Conservation (phyloP, 2,888 invertebrate genomes). For the Aelia acuminata region DNA sequence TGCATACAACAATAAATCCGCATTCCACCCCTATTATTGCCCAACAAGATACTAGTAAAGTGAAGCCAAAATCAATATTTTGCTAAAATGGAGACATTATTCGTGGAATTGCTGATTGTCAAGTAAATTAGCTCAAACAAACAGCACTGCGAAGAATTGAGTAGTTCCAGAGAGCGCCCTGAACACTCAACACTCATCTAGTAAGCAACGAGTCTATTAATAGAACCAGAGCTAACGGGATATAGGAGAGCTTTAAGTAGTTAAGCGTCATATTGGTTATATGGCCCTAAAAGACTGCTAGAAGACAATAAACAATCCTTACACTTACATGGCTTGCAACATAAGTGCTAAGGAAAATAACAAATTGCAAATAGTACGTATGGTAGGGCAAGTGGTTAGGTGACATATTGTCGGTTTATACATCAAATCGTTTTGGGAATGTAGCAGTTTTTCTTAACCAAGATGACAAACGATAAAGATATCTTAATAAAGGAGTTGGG, state of each 20-base stretch:
- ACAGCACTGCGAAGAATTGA: background rate
- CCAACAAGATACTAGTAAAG: no score
- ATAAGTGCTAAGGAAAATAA: background rate
- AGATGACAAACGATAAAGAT: no score
- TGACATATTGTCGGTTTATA: no score
- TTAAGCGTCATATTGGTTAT: background rate
- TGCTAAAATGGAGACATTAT: background rate
- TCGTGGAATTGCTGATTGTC: background rate
- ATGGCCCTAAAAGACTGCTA: background rate
- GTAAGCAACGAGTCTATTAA: background rate
- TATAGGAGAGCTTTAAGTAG: no score
- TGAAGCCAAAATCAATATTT: background rate
- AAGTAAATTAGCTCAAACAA: background rate
- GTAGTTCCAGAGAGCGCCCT: background rate
- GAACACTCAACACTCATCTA: background rate
- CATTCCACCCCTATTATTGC: no score
- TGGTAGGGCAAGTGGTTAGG: no score
- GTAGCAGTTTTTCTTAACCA: no score
- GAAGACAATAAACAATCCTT: background rate
- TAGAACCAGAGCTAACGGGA: background rate
- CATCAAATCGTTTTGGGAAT: no score
- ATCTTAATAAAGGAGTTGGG: no score
- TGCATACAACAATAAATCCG: no score
- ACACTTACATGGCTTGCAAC: background rate
- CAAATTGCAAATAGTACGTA: background rate